Percentiles rank a stretch among this genome's conserved stretches.
These are phyloP conservation scores for Patella depressa DNA, from an alignment of 2,888 invertebrate species.

Conservation along the genomic window DNA sequence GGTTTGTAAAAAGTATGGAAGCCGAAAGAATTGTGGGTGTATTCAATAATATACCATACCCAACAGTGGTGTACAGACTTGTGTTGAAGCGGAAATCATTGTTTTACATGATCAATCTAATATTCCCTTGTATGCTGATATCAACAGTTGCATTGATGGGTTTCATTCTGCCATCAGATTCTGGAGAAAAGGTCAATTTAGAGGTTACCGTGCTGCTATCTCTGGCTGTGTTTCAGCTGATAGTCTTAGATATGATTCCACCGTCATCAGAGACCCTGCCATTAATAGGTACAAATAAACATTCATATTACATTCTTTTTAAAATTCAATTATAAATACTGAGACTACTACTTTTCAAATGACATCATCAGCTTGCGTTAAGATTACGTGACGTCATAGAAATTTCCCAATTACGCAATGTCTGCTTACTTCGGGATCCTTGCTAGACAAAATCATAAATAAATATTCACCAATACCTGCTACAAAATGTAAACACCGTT, in stretches of 20 bases:
- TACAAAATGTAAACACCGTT: too few species aligned
- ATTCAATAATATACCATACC: slow-evolving; percentile 33
- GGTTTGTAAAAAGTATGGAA: slow-evolving; percentile 33
- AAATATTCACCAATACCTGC: too few species aligned
- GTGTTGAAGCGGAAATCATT: slow-evolving; percentile 47
- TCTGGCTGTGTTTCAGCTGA: slow-evolving; percentile 58
- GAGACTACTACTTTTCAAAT: too few species aligned
- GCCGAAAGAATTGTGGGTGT: slow-evolving; percentile 23
- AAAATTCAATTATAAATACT: too few species aligned
- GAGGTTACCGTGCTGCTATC: slow-evolving; percentile 59
- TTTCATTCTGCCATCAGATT: slow-evolving; percentile 59
- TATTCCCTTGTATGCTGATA: slow-evolving; percentile 60
- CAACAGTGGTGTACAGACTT: slow-evolving; percentile 34
- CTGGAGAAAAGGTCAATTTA: slow-evolving; percentile 60
- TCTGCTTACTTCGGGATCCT: too few species aligned
- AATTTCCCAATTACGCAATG: too few species aligned
- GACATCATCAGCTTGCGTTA: too few species aligned
- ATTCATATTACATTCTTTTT: too few species aligned
- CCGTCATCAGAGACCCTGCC: slow-evolving; percentile 57
- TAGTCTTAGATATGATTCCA: slow-evolving; percentile 60
- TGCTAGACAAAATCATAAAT: too few species aligned
- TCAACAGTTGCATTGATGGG: slow-evolving; percentile 52
- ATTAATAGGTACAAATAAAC: slow-evolving; percentile 46
- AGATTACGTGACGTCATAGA: too few species aligned
- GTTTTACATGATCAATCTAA: slow-evolving; percentile 58